Evolutionary conservation across 2,888 invertebrate species (phyloP).

Genomic region (Nemapogon koenigi): DNA sequence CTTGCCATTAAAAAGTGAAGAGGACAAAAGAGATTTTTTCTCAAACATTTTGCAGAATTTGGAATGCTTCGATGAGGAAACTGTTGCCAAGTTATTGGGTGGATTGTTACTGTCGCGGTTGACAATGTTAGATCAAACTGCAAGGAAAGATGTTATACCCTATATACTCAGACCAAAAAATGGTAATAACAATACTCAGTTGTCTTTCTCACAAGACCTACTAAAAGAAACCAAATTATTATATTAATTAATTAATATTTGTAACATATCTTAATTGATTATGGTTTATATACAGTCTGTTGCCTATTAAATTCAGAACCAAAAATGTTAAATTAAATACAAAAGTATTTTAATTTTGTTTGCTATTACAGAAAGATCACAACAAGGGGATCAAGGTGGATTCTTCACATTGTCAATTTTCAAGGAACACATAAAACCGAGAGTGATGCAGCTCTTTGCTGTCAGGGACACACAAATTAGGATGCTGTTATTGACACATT

Average conservation of each 20-base stretch:
- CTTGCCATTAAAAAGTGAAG: slow-evolving; percentile 78
- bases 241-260: slow-evolving; percentile 1
- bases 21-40: slow-evolving; percentile 82
- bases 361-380: slow-evolving; percentile 36
- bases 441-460: slow-evolving; percentile 80
- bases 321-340: too few relatives aligned
- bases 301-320: background rate
- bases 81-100: slow-evolving; percentile 83
- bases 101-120: slow-evolving; percentile 81
- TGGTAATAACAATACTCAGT: slow-evolving; percentile 55
- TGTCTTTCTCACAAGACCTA: too few relatives aligned
- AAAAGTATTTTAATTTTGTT: background rate
- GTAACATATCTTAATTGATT: slow-evolving; percentile 6
- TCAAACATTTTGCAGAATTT: slow-evolving; percentile 72
- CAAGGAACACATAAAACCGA: slow-evolving; percentile 76
- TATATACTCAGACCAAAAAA: slow-evolving; percentile 72
- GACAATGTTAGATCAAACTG: slow-evolving; percentile 83
- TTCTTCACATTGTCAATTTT: slow-evolving; percentile 75
- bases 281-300: background rate
- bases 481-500: slow-evolving; percentile 78
- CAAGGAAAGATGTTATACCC: slow-evolving; percentile 75
- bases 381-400: slow-evolving; percentile 53
- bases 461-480: slow-evolving; percentile 84
- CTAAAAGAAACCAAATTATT: too few relatives aligned
- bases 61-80: slow-evolving; percentile 75